These are phyloP conservation scores for Argyrosomus japonicus DNA, from an alignment of 2,113 vertebrate genomes.

Conservation along the genomic window DNA sequence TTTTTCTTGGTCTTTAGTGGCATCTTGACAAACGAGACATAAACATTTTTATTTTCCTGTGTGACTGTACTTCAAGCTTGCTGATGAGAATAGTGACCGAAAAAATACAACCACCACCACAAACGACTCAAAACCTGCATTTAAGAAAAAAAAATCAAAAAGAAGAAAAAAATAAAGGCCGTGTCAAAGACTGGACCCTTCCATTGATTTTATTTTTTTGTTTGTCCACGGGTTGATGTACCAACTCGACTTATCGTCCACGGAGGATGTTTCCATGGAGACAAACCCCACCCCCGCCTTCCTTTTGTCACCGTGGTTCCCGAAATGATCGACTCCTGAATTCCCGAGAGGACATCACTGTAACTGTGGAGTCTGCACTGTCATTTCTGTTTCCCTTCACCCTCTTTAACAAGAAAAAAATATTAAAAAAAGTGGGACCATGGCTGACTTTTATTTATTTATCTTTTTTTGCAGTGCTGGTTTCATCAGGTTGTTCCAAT, in stretches of 20 bases:
- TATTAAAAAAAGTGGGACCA: slow-evolving; percentile 41
- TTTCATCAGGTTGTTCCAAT: slow-evolving; percentile 70
- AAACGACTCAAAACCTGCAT: slow-evolving; percentile 48
- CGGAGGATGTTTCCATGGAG: slow-evolving; percentile 67
- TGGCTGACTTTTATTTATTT: slow-evolving; percentile 15
- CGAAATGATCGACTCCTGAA: not conserved
- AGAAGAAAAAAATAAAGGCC: not conserved
- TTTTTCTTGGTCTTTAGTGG: slow-evolving; percentile 24
- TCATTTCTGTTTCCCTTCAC: slow-evolving; percentile 37
- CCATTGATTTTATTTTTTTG: not conserved
- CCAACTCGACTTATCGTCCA: slow-evolving; percentile 15
- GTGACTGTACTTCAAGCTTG: slow-evolving; percentile 63
- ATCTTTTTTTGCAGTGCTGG: slow-evolving; percentile 57
- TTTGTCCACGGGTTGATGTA: not conserved
- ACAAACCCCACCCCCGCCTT: slow-evolving; percentile 11
- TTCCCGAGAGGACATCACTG: slow-evolving; percentile 51
- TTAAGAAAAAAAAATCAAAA: not conserved
- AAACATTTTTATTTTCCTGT: slow-evolving; percentile 33
- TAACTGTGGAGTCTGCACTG: slow-evolving; percentile 58
- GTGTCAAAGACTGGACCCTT: slow-evolving; percentile 44
- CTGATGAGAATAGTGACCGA: slow-evolving; percentile 55
- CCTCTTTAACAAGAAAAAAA: not conserved
- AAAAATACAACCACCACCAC: slow-evolving; percentile 29
- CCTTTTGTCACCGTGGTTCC: slow-evolving; percentile 4
- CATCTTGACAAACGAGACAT: slow-evolving; percentile 53